phyloP scores from a whole-genome alignment of 1,140 invertebrate species.

The Yoshiicerus persimilis region DNA sequence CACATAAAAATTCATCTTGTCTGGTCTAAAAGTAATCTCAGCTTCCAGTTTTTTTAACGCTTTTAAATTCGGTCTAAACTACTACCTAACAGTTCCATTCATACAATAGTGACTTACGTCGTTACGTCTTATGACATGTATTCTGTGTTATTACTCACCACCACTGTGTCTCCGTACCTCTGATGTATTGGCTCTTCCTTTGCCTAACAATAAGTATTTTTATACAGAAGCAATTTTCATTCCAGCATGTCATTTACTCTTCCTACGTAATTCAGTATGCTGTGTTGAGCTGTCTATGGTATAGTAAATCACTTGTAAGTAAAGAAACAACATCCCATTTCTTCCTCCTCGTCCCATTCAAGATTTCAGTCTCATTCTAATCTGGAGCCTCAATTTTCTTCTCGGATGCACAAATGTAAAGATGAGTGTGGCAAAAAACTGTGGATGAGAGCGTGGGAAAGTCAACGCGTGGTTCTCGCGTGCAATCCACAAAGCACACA shows the following conservation, averaged over 20 bases:
- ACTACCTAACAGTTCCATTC: not conserved
- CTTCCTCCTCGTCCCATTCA: not conserved
- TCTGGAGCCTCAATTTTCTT: constrained; percentile 3
- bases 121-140: no score
- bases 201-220: not conserved
- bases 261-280: not conserved
- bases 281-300: not conserved
- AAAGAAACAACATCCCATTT: not conserved
- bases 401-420: not conserved
- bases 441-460: constrained; percentile 41
- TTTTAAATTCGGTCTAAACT: not conserved
- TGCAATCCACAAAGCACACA: constrained; percentile 20
- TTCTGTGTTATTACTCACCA: not conserved
- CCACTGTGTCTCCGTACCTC: not conserved
- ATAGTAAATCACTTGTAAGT: not conserved
- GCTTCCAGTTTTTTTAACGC: not conserved
- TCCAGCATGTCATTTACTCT: not conserved
- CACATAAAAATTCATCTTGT: not conserved
- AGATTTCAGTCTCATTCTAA: constrained; percentile 2
- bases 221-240: constrained; percentile 7
- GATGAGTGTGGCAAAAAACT: constrained; percentile 9
- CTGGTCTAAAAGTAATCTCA: not conserved
- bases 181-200: not conserved
- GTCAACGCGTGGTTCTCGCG: constrained; percentile 45
- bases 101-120: not conserved